Conservation (phyloP, 1,140 invertebrate genomes). For the Sarcophaga bullata region DNA sequence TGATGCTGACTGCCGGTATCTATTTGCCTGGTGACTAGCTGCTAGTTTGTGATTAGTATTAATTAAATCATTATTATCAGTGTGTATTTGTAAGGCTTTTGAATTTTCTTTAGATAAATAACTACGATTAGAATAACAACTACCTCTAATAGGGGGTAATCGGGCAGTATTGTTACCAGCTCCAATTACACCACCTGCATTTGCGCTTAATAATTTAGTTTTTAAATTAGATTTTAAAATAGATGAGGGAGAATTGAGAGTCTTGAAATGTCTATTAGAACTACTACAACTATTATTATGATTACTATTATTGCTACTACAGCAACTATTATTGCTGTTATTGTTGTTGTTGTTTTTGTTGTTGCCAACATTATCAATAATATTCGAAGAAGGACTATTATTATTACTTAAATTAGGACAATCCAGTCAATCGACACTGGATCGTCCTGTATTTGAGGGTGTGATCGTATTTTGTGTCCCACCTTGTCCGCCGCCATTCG, state of each 20-base stretch:
- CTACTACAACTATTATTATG: neutral
- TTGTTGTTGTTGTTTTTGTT: neutral
- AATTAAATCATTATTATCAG: constrained; percentile 48
- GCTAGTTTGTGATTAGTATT: constrained; percentile 66
- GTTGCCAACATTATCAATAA: constrained; percentile 34
- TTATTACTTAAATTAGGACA: constrained; percentile 36
- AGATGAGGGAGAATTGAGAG: constrained; percentile 36
- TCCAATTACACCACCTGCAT: neutral
- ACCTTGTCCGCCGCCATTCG: constrained; percentile 63
- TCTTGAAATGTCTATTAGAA: constrained; percentile 24
- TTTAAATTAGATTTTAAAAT: constrained; percentile 32
- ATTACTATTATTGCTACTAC: constrained; percentile 6
- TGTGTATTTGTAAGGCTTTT: constrained; percentile 26
- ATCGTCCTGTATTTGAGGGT: constrained; percentile 45
- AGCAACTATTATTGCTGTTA: neutral
- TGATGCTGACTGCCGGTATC: constrained; percentile 72
- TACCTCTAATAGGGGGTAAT: neutral
- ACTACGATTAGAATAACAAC: constrained; percentile 28
- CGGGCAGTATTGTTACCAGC: neutral
- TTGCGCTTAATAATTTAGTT: constrained; percentile 35
- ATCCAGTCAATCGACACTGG: constrained; percentile 46
- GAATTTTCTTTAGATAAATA: constrained; percentile 27
- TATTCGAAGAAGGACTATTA: constrained; percentile 38
- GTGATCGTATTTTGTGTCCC: constrained; percentile 55
- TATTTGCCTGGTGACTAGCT: constrained; percentile 67